Evolutionary conservation across 1,140 invertebrate species (phyloP).

Genomic region (Euura saliciscinereae): DNA sequence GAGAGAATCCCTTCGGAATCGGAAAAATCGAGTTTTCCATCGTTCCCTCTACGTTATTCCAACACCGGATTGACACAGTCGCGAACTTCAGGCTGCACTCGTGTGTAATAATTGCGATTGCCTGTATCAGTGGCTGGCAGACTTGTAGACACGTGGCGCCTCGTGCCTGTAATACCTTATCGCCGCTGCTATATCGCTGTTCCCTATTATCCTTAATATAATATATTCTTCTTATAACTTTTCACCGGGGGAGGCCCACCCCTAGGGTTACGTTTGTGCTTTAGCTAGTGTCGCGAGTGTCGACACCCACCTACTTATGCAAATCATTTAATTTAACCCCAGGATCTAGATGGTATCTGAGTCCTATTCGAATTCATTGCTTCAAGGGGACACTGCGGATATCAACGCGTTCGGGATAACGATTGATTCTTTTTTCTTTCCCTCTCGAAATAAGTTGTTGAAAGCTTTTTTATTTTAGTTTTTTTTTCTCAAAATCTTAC

Average conservation of each 20-base stretch:
- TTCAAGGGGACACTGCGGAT: constrained; percentile 39
- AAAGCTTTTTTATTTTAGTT: too few species aligned
- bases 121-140: constrained; percentile 57
- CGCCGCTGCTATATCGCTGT: constrained; percentile 29
- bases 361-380: constrained; percentile 63
- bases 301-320: constrained; percentile 63
- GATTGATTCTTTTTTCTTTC: constrained; percentile 2
- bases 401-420: not conserved
- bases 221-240: constrained; percentile 56
- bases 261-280: constrained; percentile 23
- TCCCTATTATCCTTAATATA: constrained; percentile 52
- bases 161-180: constrained; percentile 46
- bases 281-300: constrained; percentile 60
- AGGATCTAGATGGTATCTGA: constrained; percentile 58
- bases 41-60: not conserved
- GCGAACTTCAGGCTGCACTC: not conserved
- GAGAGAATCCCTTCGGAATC: not conserved
- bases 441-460: not conserved
- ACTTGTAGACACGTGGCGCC: constrained; percentile 55
- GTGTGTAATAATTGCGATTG: constrained; percentile 46
- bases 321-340: constrained; percentile 63
- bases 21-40: not conserved
- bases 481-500: not conserved
- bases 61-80: too few species aligned
- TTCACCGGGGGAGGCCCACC: constrained; percentile 17